Evolutionary conservation across 37 sponge, comb jelly and placozoan species (phyloP).

Genomic region (Bolinopsis microptera): DNA sequence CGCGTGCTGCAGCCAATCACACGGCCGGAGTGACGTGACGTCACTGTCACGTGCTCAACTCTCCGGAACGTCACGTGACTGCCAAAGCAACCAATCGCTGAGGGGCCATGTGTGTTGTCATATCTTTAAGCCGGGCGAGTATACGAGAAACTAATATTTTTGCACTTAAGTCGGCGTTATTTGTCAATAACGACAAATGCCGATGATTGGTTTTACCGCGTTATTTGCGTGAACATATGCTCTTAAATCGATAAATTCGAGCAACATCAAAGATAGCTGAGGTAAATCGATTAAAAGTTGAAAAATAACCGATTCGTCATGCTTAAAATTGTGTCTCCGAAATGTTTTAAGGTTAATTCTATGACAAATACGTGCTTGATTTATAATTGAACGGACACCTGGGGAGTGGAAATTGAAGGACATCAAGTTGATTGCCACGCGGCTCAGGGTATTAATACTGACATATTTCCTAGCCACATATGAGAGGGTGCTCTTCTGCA

Average conservation of each 20-base stretch:
- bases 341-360: not conserved
- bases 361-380: not conserved
- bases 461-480: too few species aligned
- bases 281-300: not conserved
- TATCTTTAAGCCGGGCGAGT: not conserved
- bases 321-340: not conserved
- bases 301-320: not conserved
- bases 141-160: conserved; percentile 10
- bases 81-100: not conserved
- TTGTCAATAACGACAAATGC: conserved; percentile 51
- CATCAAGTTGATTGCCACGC: not conserved
- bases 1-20: not conserved
- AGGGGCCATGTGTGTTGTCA: not conserved
- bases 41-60: not conserved
- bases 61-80: not conserved
- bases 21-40: not conserved
- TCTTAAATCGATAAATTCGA: conserved; percentile 40
- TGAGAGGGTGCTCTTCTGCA: too few species aligned
- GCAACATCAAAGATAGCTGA: not conserved
- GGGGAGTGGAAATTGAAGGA: not conserved
- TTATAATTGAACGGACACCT: not conserved
- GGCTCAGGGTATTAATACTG: too few species aligned
- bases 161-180: conserved; percentile 42
- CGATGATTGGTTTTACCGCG: conserved; percentile 44
- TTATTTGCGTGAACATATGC: conserved; percentile 55